Evolutionary conservation across 2,797 vertebrate species (phyloP).

Genomic region (Paramormyrops hopkinsi): DNA sequence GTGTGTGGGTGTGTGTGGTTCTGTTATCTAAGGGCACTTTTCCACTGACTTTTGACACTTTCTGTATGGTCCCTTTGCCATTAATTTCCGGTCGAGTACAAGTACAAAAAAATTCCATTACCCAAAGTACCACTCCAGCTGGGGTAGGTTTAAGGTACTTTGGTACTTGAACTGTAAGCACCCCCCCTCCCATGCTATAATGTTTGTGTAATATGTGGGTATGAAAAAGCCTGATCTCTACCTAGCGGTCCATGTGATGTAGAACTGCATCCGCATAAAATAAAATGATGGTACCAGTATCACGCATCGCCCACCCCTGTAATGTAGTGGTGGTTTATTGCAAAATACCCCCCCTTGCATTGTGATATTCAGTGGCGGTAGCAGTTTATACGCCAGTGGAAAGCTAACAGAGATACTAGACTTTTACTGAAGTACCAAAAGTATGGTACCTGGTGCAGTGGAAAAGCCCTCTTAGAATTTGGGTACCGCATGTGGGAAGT

Average conservation of each 20-base stretch:
- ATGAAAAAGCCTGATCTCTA: background rate
- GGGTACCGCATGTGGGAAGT: background rate
- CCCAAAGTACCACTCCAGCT: background rate
- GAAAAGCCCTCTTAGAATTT: background rate
- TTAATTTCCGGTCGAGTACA: background rate
- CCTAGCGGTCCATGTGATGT: background rate
- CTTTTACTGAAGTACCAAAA: background rate
- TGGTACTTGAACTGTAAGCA: background rate
- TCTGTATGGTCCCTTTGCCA: background rate
- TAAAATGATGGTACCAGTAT: background rate
- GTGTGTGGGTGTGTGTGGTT: background rate
- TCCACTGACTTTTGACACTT: background rate
- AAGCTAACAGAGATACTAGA: background rate
- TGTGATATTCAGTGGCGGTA: background rate
- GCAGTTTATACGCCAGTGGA: background rate
- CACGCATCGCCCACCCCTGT: background rate
- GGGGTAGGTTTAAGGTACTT: background rate
- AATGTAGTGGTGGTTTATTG: background rate
- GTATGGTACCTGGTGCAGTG: background rate
- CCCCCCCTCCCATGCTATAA: background rate
- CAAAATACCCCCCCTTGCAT: background rate
- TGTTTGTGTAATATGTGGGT: background rate
- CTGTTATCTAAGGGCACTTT: background rate
- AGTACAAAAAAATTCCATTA: background rate
- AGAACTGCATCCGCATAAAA: background rate